Conservation (phyloP, 2,888 invertebrate species). For the Cryptocheilus praepositus region DNA sequence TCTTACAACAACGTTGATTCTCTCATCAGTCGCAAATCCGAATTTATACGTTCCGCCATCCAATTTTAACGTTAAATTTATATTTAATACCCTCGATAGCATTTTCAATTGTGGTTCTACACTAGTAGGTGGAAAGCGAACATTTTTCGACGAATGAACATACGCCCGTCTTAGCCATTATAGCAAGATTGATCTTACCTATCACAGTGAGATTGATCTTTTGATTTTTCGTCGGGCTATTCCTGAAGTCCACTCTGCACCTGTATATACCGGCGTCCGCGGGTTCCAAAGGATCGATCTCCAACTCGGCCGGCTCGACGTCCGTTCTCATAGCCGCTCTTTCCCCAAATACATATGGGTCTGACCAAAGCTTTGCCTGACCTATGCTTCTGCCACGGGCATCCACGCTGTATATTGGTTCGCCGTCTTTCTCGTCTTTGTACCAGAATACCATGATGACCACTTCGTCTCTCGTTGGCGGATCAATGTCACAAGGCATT, state of each 20-base stretch:
- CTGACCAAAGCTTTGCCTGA: constrained; percentile 75
- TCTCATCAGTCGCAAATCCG: too few relatives aligned
- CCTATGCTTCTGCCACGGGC: constrained; percentile 73
- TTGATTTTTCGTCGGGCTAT: constrained; percentile 76
- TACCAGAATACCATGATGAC: constrained; percentile 95
- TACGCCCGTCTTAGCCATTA: too few relatives aligned
- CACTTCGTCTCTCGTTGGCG: constrained; percentile 85
- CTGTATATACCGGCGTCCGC: constrained; percentile 76
- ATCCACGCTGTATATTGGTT: constrained; percentile 87
- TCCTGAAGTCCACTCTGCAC: constrained; percentile 76
- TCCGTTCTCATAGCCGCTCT: constrained; percentile 76
- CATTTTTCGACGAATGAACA: too few relatives aligned
- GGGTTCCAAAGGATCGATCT: constrained; percentile 71
- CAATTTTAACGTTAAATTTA: too few relatives aligned
- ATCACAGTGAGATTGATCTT: constrained; percentile 77
- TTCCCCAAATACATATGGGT: constrained; percentile 72
- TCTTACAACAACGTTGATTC: too few relatives aligned
- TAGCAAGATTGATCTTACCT: constrained; percentile 70
- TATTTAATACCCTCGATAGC: too few relatives aligned
- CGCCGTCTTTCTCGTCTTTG: constrained; percentile 84
- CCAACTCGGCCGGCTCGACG: constrained; percentile 72
- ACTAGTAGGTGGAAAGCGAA: too few relatives aligned
- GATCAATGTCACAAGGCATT: constrained; percentile 90
- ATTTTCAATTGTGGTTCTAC: too few relatives aligned
- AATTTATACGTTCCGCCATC: too few relatives aligned